phyloP scores from a whole-genome alignment of 2,113 vertebrate species.

The Calyptomena viridis region DNA sequence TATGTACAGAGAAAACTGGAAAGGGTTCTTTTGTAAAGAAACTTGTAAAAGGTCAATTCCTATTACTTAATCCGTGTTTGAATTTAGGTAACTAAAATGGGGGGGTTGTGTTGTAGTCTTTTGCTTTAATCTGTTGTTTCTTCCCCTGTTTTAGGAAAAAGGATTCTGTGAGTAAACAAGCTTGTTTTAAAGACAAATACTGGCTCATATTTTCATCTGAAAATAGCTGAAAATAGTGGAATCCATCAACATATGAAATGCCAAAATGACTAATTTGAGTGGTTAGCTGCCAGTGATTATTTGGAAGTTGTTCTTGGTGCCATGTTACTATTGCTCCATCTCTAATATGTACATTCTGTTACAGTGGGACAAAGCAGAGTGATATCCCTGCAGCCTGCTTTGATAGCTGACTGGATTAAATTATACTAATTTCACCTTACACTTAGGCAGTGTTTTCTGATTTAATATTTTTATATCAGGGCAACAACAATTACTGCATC shows the following conservation, averaged over 20 bases:
- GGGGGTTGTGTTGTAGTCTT: neutral
- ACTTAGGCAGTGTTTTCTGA: neutral
- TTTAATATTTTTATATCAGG: neutral
- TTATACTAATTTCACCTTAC: neutral
- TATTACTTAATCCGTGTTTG: neutral
- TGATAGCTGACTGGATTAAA: neutral
- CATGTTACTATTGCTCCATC: neutral
- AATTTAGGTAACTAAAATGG: neutral
- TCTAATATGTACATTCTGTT: neutral
- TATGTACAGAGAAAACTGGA: neutral
- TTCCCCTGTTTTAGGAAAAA: neutral
- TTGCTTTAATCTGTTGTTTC: neutral
- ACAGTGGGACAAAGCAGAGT: neutral
- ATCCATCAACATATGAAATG: neutral
- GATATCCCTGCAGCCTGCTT: neutral
- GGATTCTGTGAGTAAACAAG: neutral
- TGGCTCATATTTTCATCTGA: neutral
- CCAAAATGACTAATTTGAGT: constrained; percentile 11
- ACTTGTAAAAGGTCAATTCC: neutral
- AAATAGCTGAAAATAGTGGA: neutral
- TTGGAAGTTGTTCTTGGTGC: neutral
- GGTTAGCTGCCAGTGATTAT: neutral
- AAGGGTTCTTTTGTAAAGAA: neutral
- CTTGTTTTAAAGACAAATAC: neutral
- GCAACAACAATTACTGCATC: neutral